phyloP scores from a whole-genome alignment of 2,113 vertebrate species.

The Ranitomeya variabilis region DNA sequence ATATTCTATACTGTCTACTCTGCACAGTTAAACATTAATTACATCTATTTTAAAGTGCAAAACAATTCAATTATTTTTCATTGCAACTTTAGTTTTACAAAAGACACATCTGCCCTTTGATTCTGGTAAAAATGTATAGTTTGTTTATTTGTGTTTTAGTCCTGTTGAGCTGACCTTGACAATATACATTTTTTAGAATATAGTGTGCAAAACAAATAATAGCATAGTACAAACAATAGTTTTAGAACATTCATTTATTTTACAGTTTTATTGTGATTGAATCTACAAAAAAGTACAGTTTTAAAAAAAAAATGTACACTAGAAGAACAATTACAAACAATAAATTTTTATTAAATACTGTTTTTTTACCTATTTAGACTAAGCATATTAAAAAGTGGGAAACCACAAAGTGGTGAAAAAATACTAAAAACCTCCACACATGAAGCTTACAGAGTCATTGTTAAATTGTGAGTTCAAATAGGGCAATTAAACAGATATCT shows the following conservation, averaged over 20 bases:
- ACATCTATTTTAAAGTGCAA: conserved; percentile 8
- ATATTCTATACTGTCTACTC: not conserved
- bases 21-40: conserved; percentile 16
- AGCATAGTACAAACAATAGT: not conserved
- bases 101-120: conserved; percentile 24
- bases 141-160: not conserved
- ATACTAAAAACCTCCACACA: no score
- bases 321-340: no score
- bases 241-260: not conserved
- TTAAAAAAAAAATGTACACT: no score
- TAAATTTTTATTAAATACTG: no score
- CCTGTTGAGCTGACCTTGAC: conserved; percentile 4
- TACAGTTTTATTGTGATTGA: no score
- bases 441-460: no score
- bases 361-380: no score
- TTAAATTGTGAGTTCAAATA: no score
- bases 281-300: no score
- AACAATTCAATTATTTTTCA: conserved; percentile 32
- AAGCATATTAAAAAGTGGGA: no score
- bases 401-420: no score
- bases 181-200: not conserved
- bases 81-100: conserved; percentile 4
- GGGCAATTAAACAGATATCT: no score
- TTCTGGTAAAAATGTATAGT: not conserved
- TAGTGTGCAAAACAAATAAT: not conserved